A percentile compares a stretch with the other conserved stretches of the same genome.
Conservation (phyloP, 2,113 vertebrate species). For the Myrmophylax atrothorax region DNA sequence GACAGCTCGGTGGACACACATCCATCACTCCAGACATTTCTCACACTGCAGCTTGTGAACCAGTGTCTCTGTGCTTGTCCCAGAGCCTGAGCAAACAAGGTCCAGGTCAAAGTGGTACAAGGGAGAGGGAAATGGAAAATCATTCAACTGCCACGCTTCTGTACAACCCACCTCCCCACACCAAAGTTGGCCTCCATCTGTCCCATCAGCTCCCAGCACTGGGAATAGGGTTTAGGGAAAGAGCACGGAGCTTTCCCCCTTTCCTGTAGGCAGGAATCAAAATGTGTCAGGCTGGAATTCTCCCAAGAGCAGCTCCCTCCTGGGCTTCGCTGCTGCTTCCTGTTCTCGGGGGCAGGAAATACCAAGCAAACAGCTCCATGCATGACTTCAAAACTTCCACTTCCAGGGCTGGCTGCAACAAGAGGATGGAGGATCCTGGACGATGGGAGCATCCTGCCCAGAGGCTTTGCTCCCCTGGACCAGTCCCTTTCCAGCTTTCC, state of each 20-base stretch:
- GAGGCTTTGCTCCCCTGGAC: background rate
- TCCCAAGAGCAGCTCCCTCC: slow-evolving; percentile 48
- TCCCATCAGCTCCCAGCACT: background rate
- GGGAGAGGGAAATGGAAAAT: background rate
- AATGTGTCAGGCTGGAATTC: slow-evolving; percentile 49
- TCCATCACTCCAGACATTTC: background rate
- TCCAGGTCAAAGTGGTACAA: background rate
- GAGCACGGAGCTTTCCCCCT: background rate
- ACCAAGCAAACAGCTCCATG: slow-evolving; percentile 50
- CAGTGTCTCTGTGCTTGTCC: accelerated
- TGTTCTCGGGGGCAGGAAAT: slow-evolving; percentile 63
- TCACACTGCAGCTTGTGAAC: background rate
- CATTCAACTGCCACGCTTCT: background rate
- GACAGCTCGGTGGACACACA: background rate
- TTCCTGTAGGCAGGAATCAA: background rate
- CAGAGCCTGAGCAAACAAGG: background rate
- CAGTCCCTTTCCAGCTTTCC: background rate
- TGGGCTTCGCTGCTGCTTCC: slow-evolving; percentile 30
- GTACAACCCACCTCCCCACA: background rate
- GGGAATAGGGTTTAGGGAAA: background rate
- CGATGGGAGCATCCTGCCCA: background rate
- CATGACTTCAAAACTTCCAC: slow-evolving; percentile 56
- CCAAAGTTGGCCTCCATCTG: background rate
- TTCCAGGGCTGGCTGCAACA: background rate
- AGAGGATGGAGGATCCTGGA: background rate